phyloP scores from a whole-genome alignment of 2,113 vertebrate genomes.

The Phylloscopus trochiloides region DNA sequence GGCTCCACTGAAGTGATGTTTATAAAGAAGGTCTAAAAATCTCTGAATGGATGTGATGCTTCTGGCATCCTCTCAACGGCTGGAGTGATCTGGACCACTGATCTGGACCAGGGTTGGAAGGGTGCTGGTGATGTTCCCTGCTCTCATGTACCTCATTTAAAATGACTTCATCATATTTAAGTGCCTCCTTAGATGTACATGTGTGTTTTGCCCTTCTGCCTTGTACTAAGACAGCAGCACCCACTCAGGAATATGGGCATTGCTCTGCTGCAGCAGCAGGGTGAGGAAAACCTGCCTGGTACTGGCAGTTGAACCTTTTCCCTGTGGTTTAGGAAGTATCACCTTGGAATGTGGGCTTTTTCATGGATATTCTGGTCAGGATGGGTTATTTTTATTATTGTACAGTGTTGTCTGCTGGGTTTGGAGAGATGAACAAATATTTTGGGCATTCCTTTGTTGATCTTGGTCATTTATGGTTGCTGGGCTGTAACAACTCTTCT shows the following conservation, averaged over 20 bases:
- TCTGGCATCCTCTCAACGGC: not conserved
- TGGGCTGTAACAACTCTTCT: not conserved
- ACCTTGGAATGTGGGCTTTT: not conserved
- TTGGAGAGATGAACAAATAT: not conserved
- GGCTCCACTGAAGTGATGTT: not conserved
- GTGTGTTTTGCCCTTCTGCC: not conserved
- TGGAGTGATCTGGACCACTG: not conserved
- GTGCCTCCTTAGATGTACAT: not conserved
- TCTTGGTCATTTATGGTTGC: not conserved
- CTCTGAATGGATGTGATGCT: not conserved
- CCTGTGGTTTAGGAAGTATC: not conserved
- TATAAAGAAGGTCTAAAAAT: not conserved
- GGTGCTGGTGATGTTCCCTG: not conserved
- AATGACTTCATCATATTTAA: not conserved
- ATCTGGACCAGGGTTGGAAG: not conserved
- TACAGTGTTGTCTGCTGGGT: not conserved
- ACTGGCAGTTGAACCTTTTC: not conserved
- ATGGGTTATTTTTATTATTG: not conserved
- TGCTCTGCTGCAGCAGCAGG: not conserved
- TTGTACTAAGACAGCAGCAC: rapidly evolving
- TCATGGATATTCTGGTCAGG: not conserved
- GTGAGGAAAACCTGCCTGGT: not conserved
- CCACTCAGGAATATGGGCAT: not conserved
- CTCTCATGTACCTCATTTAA: not conserved
- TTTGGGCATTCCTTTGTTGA: not conserved